Evolutionary conservation across 2,797 vertebrate genomes (phyloP), one percentile per base, ranked within the genome.

Genomic region (Sitta carolinensis): DNA sequence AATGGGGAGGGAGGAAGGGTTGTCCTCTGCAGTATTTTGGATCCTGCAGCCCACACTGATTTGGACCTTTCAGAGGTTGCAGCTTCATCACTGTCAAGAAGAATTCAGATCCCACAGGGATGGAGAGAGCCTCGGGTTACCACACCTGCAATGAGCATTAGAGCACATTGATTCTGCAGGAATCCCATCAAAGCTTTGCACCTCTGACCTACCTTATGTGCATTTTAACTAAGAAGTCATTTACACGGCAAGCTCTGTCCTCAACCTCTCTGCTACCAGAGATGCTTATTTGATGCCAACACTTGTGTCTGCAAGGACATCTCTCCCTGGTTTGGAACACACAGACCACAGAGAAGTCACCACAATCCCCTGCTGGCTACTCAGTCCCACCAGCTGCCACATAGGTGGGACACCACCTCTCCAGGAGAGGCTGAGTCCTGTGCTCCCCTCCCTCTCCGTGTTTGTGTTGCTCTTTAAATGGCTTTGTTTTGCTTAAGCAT

Each of bases 401-500:
- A 2, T 38, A 66, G 43, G 27, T 1, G 2, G 32, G 62, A 77
- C 43, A 20, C 38, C 64, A 50, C 18, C 11, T 52, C 42, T 76
- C 43, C 66, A 54, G 69, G 9, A 85, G 32, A 86, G 61, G 67
- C 69, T 38, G 22, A 66, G 48, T 17, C 23, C 19, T 2, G 0
- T 7, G 19, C 61, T 79, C 51, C 76, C 66, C 87, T 89, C 75
- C 75, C 64, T 80, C 85, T 52, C 72, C 22, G 11, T 93, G 93
- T 95, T 96, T 94, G 83, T 82, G 73, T 74, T 95, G 90, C 73
- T 88, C 92, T 97, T 96, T 85, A 94, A 92, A 91, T 90, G 89
- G 72, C 83, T 96, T 97, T 96, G 89, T 96, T 97, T 97, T 96
- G 94, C 94, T 96, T 95, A 94, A 93, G 96, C 90, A 96, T 95